Evolutionary conservation across 2,888 invertebrate genomes (phyloP).

Genomic region (Netelia fuscicornis): DNA sequence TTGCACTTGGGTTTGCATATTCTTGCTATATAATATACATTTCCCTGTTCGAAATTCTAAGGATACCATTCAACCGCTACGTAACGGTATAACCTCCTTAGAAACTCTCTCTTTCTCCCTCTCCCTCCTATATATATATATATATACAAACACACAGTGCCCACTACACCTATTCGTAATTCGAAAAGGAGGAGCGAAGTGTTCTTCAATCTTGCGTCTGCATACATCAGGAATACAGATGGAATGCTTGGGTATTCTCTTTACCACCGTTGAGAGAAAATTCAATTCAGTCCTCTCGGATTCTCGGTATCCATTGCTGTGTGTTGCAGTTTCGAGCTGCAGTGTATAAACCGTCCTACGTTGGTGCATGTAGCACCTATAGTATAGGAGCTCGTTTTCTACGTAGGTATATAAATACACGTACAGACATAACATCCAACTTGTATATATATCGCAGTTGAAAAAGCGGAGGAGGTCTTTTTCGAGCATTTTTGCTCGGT

Average conservation of each 20-base stretch:
- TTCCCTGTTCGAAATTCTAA: slow-evolving; percentile 35
- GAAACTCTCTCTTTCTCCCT: background rate
- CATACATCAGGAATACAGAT: slow-evolving; percentile 48
- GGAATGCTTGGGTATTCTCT: slow-evolving; percentile 61
- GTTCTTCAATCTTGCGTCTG: slow-evolving; percentile 56
- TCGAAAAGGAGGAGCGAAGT: slow-evolving; percentile 53
- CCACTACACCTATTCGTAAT: slow-evolving; percentile 47
- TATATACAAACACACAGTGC: background rate
- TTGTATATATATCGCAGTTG: slow-evolving; percentile 6
- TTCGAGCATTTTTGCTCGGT: slow-evolving; percentile 40
- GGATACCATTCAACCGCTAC: slow-evolving; percentile 50
- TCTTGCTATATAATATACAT: slow-evolving; percentile 30
- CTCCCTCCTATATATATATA: background rate
- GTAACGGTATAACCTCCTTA: slow-evolving; percentile 2
- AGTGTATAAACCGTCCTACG: background rate
- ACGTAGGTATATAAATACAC: background rate
- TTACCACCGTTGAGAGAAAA: slow-evolving; percentile 56
- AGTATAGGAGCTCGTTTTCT: slow-evolving; percentile 10
- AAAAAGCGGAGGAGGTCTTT: slow-evolving; percentile 8
- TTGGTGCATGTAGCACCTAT: background rate
- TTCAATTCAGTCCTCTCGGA: slow-evolving; percentile 62
- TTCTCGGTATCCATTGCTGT: slow-evolving; percentile 45
- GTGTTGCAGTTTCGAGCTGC: slow-evolving; percentile 13
- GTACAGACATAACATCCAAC: background rate
- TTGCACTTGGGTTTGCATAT: background rate